A percentile compares a stretch with the other conserved stretches of the same genome.
These are phyloP conservation scores for Lepidurus apus DNA, from an alignment of 1,140 invertebrate genomes.

Conservation along the genomic window DNA sequence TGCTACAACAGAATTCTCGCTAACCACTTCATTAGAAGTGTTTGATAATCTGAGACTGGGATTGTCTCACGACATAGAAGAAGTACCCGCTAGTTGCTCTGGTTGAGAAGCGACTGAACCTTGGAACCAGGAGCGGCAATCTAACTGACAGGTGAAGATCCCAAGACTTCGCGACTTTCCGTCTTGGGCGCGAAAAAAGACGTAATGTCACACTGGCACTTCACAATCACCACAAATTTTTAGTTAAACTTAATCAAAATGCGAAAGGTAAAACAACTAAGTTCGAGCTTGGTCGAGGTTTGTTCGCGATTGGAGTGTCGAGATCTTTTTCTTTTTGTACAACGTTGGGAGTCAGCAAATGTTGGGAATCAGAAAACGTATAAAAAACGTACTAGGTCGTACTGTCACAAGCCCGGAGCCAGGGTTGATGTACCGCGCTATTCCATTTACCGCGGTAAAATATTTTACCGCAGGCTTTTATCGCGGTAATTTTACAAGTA, in stretches of 20 bases:
- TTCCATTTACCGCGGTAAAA: no score
- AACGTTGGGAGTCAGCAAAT: no score
- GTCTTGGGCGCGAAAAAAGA: neutral
- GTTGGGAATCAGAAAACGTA: no score
- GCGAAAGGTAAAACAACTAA: neutral
- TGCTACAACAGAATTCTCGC: neutral
- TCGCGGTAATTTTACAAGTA: no score
- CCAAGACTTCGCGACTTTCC: no score
- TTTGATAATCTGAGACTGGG: neutral
- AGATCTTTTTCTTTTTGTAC: no score
- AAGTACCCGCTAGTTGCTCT: neutral
- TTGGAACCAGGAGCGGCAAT: neutral
- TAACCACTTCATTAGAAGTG: neutral
- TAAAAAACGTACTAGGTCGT: no score
- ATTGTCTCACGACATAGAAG: neutral
- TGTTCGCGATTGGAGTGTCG: neutral
- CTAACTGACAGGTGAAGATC: neutral
- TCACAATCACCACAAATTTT: neutral
- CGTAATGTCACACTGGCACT: neutral
- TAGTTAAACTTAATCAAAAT: neutral
- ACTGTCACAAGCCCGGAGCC: no score
- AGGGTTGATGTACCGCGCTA: no score
- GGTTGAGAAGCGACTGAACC: neutral
- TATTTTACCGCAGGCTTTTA: no score
- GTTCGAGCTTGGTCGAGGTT: neutral